Conservation (phyloP, 2,113 vertebrate species). For the Xenopus borealis region DNA sequence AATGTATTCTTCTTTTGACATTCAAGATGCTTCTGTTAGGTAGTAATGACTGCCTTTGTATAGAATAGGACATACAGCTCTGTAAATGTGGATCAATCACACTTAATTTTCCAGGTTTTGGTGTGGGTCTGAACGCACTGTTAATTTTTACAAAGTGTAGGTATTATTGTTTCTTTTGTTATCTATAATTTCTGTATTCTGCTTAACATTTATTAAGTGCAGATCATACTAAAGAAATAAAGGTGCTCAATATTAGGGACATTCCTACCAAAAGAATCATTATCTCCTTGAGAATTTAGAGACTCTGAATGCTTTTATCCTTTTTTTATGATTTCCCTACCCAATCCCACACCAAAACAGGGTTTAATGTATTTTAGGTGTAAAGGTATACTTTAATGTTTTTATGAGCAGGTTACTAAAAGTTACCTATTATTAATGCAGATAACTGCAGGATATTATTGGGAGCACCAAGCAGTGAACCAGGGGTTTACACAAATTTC, state of each 20-base stretch:
- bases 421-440: neutral
- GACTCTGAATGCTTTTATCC: conserved; percentile 41
- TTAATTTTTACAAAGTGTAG: conserved; percentile 63
- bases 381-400: neutral
- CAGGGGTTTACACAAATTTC: neutral
- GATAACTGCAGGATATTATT: conserved; percentile 9
- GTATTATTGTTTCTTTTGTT: conserved; percentile 55
- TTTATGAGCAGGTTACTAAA: neutral
- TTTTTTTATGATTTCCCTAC: conserved; percentile 46
- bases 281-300: conserved; percentile 52
- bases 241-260: conserved; percentile 60
- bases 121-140: conserved; percentile 63
- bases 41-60: conserved; percentile 67
- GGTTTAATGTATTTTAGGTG: conserved; percentile 25
- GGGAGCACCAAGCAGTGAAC: too few species aligned
- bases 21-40: conserved; percentile 65
- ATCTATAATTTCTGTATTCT: conserved; percentile 59
- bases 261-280: conserved; percentile 44
- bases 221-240: conserved; percentile 62
- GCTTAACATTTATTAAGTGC: conserved; percentile 63
- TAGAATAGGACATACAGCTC: conserved; percentile 69
- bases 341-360: conserved; percentile 50
- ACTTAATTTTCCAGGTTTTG: conserved; percentile 60
- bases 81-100: conserved; percentile 65
- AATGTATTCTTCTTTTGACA: conserved; percentile 67